These are phyloP conservation scores for Aspidoscelis tigris DNA, from an alignment of 2,113 vertebrate species.

Conservation along the genomic window DNA sequence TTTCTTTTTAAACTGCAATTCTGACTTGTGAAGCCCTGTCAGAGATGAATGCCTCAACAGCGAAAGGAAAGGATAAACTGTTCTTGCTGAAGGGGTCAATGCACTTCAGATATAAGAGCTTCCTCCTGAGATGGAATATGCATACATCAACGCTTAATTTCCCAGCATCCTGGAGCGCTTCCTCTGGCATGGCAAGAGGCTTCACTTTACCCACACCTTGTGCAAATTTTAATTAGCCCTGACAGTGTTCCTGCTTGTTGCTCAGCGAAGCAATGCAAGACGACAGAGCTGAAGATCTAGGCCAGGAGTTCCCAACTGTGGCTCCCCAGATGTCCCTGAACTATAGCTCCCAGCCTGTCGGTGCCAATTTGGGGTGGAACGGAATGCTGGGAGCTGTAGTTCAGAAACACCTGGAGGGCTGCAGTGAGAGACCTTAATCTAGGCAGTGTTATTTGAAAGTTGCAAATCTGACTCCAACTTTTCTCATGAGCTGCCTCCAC, in stretches of 20 bases:
- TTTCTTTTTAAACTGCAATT: background rate
- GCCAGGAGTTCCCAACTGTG: too few species aligned
- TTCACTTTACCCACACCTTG: conserved; percentile 34
- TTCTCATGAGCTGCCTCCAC: background rate
- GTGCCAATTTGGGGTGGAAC: too few species aligned
- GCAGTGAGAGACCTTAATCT: too few species aligned
- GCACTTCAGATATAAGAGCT: conserved; percentile 46
- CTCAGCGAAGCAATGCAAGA: conserved; percentile 28
- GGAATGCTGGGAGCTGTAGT: too few species aligned
- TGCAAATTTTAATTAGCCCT: conserved; percentile 52
- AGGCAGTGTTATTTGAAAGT: background rate
- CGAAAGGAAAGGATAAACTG: conserved; percentile 8
- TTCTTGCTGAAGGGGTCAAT: conserved; percentile 37
- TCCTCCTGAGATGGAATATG: conserved; percentile 61
- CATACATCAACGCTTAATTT: conserved; percentile 58
- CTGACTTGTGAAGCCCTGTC: conserved; percentile 27
- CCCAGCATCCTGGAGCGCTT: conserved; percentile 51
- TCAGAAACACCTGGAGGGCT: too few species aligned
- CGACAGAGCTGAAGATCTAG: background rate
- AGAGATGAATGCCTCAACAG: conserved; percentile 28
- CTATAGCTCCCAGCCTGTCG: too few species aligned
- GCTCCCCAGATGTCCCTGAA: too few species aligned
- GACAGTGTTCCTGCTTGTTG: background rate
- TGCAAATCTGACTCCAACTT: background rate
- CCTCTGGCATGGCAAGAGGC: conserved; percentile 28